These are phyloP conservation scores for Puma concolor DNA, from an alignment of 2,113 vertebrate species.

Conservation along the genomic window DNA sequence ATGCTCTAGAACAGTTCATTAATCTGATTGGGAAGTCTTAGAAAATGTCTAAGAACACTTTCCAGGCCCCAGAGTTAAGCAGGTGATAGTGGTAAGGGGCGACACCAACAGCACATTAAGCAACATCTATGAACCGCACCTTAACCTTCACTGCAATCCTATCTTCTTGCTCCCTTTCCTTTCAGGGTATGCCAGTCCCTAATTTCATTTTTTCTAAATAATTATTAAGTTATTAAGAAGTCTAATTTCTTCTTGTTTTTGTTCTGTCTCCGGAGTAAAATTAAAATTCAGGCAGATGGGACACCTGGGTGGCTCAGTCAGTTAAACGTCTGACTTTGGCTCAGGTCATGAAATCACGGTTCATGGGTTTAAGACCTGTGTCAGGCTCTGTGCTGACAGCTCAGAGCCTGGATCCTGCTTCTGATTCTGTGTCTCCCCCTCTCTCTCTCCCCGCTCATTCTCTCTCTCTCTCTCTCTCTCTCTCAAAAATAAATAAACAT, in stretches of 20 bases:
- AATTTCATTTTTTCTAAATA: neutral
- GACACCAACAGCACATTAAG: neutral
- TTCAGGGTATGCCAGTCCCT: neutral
- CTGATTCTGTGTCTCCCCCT: too few species aligned
- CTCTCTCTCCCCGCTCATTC: too few species aligned
- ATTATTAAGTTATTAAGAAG: neutral
- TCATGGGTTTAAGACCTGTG: too few species aligned
- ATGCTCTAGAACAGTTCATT: neutral
- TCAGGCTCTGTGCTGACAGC: too few species aligned
- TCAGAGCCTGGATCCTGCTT: too few species aligned
- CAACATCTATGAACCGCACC: neutral
- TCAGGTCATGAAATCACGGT: too few species aligned
- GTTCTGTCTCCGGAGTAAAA: conserved; percentile 1
- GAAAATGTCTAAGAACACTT: neutral
- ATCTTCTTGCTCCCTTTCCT: neutral
- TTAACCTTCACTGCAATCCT: neutral
- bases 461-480: too few species aligned
- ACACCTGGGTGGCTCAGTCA: too few species aligned
- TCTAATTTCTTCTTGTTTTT: neutral
- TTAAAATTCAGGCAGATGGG: neutral
- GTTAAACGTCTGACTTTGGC: too few species aligned
- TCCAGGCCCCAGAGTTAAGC: neutral
- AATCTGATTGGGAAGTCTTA: neutral
- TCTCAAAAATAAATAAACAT: too few species aligned
- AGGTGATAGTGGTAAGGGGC: neutral